A percentile compares a stretch with the other conserved stretches of the same genome.
Evolutionary conservation across 2,113 vertebrate species (phyloP).

Genomic region (Myotis brandtii): DNA sequence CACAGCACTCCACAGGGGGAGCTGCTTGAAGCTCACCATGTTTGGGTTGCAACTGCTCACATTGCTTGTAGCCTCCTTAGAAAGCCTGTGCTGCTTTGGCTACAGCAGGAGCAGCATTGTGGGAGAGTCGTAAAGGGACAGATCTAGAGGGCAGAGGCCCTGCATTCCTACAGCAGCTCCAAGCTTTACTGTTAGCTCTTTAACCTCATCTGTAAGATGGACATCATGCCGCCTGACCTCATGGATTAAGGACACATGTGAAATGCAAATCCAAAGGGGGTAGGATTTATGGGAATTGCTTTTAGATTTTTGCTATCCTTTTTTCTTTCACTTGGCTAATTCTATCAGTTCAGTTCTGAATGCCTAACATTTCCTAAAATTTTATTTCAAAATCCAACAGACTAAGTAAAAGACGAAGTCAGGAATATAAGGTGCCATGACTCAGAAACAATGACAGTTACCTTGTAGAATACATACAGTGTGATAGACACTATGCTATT

Average conservation of each 20-base stretch:
- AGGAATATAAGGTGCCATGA: neutral
- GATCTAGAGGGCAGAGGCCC: neutral
- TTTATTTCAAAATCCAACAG: conserved; percentile 23
- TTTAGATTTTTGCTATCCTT: neutral
- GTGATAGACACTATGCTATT: neutral
- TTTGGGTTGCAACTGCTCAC: neutral
- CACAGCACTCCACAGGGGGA: neutral
- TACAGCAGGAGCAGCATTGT: neutral
- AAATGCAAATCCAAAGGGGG: neutral
- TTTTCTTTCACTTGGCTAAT: neutral
- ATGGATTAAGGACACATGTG: neutral
- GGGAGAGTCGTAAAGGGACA: neutral
- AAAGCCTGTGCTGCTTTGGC: neutral
- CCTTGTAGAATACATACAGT: neutral
- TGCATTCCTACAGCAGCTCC: neutral
- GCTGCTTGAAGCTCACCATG: neutral
- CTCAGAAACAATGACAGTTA: neutral
- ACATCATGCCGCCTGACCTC: neutral
- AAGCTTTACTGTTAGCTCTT: neutral
- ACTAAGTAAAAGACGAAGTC: neutral
- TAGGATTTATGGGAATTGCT: neutral
- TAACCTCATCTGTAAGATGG: neutral
- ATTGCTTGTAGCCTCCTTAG: neutral
- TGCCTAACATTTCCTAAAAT: conserved; percentile 13
- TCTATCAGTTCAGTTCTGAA: neutral